Conservation (phyloP, 2,888 invertebrate species). For the Neoitamus cyanurus region DNA sequence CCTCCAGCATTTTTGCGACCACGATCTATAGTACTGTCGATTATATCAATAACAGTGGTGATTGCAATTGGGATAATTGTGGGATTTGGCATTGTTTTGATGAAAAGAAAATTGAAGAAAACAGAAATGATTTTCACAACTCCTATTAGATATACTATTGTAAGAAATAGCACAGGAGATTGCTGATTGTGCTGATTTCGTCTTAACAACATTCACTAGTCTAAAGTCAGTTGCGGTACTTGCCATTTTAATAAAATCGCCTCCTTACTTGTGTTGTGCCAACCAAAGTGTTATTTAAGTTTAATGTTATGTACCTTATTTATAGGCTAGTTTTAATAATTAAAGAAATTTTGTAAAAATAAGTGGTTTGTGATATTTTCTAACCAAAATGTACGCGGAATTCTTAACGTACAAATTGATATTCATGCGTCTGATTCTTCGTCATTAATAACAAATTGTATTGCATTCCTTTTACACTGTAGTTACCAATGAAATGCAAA, state of each 20-base stretch:
- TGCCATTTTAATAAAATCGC: background rate
- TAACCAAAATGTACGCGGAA: too few relatives aligned
- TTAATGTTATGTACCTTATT: background rate
- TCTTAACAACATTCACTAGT: constrained; percentile 14
- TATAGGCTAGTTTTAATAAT: background rate
- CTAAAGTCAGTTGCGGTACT: background rate
- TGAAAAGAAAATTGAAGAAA: constrained; percentile 49
- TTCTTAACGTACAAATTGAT: too few relatives aligned
- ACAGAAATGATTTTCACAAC: constrained; percentile 45
- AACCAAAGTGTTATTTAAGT: constrained; percentile 13
- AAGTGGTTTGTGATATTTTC: background rate
- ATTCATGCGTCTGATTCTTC: too few relatives aligned
- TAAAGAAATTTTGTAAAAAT: background rate
- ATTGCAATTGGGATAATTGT: constrained; percentile 53
- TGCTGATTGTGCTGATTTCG: background rate
- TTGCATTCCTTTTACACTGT: too few relatives aligned
- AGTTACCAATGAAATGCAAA: too few relatives aligned
- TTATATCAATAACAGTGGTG: constrained; percentile 52
- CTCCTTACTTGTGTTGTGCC: background rate
- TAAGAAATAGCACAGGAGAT: constrained; percentile 52
- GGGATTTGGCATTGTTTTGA: constrained; percentile 54
- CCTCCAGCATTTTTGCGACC: constrained; percentile 50
- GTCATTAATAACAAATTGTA: too few relatives aligned
- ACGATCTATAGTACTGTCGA: constrained; percentile 52
- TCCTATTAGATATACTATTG: constrained; percentile 55